phyloP scores from a whole-genome alignment of 2,888 invertebrate species.

The Lycocerus yunnanus region DNA sequence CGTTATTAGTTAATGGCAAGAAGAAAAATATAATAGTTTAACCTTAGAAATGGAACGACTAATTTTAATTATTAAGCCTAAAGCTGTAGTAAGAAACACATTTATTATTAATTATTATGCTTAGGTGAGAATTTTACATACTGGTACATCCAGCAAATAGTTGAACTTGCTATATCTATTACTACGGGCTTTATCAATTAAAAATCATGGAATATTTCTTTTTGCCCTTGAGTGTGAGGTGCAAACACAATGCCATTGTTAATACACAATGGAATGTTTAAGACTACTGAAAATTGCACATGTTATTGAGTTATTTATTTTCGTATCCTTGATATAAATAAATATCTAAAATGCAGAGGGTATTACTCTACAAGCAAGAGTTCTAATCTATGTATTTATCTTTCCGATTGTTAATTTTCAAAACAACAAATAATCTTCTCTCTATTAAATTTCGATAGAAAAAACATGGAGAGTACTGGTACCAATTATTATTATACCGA shows the following conservation, averaged over 20 bases:
- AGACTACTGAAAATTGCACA: not conserved
- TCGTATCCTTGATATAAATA: not conserved
- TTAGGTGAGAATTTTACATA: not conserved
- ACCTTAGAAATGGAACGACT: not conserved
- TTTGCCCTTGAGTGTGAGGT: not conserved
- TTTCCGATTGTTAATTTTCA: no score
- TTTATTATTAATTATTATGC: not conserved
- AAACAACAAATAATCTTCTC: no score
- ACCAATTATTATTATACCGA: no score
- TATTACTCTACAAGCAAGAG: not conserved
- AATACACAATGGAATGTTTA: not conserved
- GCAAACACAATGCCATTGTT: not conserved
- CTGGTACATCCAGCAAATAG: not conserved
- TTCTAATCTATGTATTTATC: no score
- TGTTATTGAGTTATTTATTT: not conserved
- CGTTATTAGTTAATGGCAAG: not conserved
- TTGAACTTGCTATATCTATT: not conserved
- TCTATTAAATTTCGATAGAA: no score
- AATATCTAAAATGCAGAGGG: not conserved
- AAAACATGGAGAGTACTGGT: no score
- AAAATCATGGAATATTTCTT: not conserved
- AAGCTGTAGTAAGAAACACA: not conserved
- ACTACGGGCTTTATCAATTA: not conserved
- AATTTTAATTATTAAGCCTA: not conserved
- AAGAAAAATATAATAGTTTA: not conserved